Evolutionary conservation across 2,113 vertebrate genomes (phyloP).

Genomic region (Serinus canaria): DNA sequence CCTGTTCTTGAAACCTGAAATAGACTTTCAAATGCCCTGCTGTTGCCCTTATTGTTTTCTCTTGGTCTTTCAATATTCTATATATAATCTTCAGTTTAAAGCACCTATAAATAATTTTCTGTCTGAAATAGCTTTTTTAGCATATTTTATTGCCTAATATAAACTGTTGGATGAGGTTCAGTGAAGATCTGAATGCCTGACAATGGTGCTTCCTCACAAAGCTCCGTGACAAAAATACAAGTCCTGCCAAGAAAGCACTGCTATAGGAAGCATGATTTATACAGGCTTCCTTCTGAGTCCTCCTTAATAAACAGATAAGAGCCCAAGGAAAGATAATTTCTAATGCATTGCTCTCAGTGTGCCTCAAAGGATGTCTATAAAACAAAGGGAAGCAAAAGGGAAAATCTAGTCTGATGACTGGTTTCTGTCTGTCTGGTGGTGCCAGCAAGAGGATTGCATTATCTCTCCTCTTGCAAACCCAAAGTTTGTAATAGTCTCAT

Average conservation of each 20-base stretch:
- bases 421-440: neutral
- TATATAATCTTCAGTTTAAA: neutral
- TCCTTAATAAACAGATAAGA: neutral
- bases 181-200: neutral
- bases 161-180: neutral
- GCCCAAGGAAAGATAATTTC: neutral
- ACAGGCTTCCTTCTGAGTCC: neutral
- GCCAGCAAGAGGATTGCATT: neutral
- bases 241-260: neutral
- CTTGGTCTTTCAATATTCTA: neutral
- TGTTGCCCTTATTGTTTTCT: constrained; percentile 6
- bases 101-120: neutral
- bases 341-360: neutral
- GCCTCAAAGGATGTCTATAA: neutral
- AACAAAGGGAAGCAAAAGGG: neutral
- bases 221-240: neutral
- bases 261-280: neutral
- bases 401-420: neutral
- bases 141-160: neutral
- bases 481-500: neutral
- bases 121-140: neutral
- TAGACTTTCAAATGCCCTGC: constrained; percentile 3
- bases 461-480: neutral
- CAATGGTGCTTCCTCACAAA: neutral
- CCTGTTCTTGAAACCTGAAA: constrained; percentile 2